Base-by-base conservation (phyloP, 1,140 invertebrate species). In the Probaryconus sp. region DNA sequence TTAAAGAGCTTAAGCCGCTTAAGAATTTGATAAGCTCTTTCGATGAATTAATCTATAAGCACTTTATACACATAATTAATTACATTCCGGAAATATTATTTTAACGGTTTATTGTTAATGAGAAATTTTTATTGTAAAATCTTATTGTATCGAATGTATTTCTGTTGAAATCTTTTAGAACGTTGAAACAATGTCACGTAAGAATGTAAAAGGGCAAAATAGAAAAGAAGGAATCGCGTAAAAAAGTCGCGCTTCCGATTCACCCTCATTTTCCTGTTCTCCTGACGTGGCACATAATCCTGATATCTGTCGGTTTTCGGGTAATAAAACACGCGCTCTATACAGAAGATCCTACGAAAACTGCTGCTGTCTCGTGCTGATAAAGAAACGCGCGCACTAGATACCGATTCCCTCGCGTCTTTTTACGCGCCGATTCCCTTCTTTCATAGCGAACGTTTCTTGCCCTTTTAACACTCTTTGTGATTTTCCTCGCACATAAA, bases 251-350 rank as follows among this genome's bases (percentile, higher is more conserved):
- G 18, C 14, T 0, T 26, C 11, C 55, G 51, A 48, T 69, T 73
- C 69, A 67, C 70, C 64, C 69, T 55, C 56, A 47, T 43, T 53
- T 61, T 45, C 42, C 38, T 51, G 31, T 61, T 60, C 50, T 48
- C 18, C 53, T 70, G 42, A 65, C 75, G 42, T 77, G 79, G 76
- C 81, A 83, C 81, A 85, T 88, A 87, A 88, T 87, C 85, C 86
- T 76, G 85, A 88, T 88, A 88, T 88, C 86, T 87, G 85, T 86
- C 80, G 86, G 85, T 88, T 88, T 88, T 88, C 86, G 85, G 85
- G 85, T 85, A 88, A 88, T 88, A 88, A 88, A 88, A 87, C 86
- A 88, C 85, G 84, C 83, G 80, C 79, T 78, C 79, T 79, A 79
- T 79, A 75, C 77, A 73, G 38, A 30, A 75, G 47, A 70, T 42